Evolutionary conservation across 2,113 vertebrate species (phyloP).

Genomic region (Caretta caretta): DNA sequence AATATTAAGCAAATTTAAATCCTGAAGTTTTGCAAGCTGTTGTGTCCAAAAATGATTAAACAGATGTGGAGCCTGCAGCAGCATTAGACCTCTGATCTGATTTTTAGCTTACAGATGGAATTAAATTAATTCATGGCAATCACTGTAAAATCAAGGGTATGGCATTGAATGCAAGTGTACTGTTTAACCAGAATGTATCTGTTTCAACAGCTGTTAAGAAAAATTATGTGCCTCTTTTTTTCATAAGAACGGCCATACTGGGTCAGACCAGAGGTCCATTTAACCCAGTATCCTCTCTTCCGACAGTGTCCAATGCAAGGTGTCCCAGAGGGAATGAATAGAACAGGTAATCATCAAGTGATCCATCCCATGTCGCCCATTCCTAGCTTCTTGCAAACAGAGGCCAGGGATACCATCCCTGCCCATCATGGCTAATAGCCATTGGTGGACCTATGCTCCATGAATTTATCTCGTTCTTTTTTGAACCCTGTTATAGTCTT

Average conservation of each 20-base stretch:
- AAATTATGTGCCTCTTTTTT: conserved; percentile 65
- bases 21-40: conserved; percentile 77
- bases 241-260: not conserved
- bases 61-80: conserved; percentile 81
- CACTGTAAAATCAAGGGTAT: conserved; percentile 75
- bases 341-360: too few relatives aligned
- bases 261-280: too few relatives aligned
- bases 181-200: conserved; percentile 69
- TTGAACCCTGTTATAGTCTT: too few relatives aligned
- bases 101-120: conserved; percentile 81
- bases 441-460: too few relatives aligned
- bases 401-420: too few relatives aligned
- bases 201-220: conserved; percentile 69
- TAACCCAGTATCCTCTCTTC: too few relatives aligned
- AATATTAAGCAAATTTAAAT: conserved; percentile 76
- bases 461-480: too few relatives aligned
- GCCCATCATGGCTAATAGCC: too few relatives aligned
- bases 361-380: too few relatives aligned
- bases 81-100: conserved; percentile 80
- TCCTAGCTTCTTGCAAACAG: too few relatives aligned
- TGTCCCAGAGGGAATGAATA: too few relatives aligned
- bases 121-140: conserved; percentile 76
- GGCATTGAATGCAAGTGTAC: conserved; percentile 55
- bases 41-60: conserved; percentile 78
- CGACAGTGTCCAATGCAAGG: too few relatives aligned